Evolutionary conservation across 2,888 invertebrate species (phyloP), one percentile per base, ranked within the genome.

Genomic region (Slavum lentiscoides): DNA sequence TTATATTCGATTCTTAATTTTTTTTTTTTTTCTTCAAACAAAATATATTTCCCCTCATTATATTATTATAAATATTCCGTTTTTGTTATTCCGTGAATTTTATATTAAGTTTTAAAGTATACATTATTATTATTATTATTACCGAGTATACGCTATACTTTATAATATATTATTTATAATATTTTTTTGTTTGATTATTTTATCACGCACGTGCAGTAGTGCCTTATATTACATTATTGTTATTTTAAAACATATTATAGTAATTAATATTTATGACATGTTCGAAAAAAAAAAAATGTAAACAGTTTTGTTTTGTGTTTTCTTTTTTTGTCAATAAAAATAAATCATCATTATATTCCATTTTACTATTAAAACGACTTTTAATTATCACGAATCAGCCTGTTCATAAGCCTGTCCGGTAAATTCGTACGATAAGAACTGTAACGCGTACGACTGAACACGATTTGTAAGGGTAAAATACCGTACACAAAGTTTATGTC

Each of bases 201-300:
- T 70, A 62, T 69, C 37, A 37, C 39, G 7, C 62, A 53, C 61
- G 19, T 7, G 11, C 30, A n/a, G 5, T 53, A 77, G 77, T 62
- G 69, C 69, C 69, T 77, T 77, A 69, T 62, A 62, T 69, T 77
- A 43, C 15, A 49, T 49, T 70, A 69, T 70, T 70, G 69, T 77
- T 70, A 69, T 69, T 69, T 30, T 61, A 77, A 37, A 70, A 55
- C 19, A 8, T 77, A 53, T 37, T 37, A 19, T 77, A 69, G 39
- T 53, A 21, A 77, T 62, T 62, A 70, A 59, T 69, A 49, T 49
- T 49, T 49, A 49, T 15, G 49, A 49, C 13, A 53, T 77, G 13
- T 77, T 77, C 62, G 39, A 69, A 58, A 67, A 30, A 4, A 58
- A 67, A 30, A 4, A 58, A 67, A 58, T 43, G 21, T 58, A 58